phyloP scores from a whole-genome alignment of 2,113 vertebrate genomes.

The Hepsetus odoe region DNA sequence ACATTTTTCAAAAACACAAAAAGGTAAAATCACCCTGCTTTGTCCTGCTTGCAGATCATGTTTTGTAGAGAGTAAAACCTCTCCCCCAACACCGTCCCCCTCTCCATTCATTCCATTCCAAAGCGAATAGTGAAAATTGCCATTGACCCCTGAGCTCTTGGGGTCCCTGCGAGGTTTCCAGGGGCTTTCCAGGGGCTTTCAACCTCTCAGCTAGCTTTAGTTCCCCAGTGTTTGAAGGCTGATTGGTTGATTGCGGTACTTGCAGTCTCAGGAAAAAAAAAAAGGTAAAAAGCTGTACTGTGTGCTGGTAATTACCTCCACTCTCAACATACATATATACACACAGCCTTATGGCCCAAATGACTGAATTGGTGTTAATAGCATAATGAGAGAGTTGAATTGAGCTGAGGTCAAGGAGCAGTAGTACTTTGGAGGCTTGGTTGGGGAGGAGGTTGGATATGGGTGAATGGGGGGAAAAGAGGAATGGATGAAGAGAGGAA shows the following conservation, averaged over 20 bases:
- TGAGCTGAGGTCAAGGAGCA: slow-evolving; percentile 88
- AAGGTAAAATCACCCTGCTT: background rate
- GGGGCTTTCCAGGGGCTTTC: slow-evolving; percentile 71
- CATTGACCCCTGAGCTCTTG: slow-evolving; percentile 65
- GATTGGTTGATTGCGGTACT: slow-evolving; percentile 86
- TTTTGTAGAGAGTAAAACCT: slow-evolving; percentile 18
- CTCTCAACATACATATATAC: slow-evolving; percentile 64
- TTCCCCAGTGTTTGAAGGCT: slow-evolving; percentile 76
- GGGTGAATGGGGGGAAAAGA: slow-evolving; percentile 37
- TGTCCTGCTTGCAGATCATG: background rate
- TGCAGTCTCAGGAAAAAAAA: slow-evolving; percentile 75
- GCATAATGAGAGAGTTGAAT: slow-evolving; percentile 92
- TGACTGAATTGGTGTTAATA: slow-evolving; percentile 98
- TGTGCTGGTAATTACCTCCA: slow-evolving; percentile 85
- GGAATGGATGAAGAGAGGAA: slow-evolving; percentile 62
- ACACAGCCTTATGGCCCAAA: slow-evolving; percentile 83
- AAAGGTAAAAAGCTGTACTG: slow-evolving; percentile 82
- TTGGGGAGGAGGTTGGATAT: slow-evolving; percentile 61
- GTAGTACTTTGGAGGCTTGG: slow-evolving; percentile 78
- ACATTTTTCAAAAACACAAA: too few species aligned
- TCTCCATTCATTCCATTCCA: slow-evolving; percentile 37
- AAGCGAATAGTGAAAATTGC: slow-evolving; percentile 80
- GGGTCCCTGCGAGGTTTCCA: slow-evolving; percentile 80
- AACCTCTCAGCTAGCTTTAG: slow-evolving; percentile 47
- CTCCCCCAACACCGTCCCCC: background rate